phyloP scores from a whole-genome alignment of 2,888 invertebrate genomes.

The Esperia sulphurella region DNA sequence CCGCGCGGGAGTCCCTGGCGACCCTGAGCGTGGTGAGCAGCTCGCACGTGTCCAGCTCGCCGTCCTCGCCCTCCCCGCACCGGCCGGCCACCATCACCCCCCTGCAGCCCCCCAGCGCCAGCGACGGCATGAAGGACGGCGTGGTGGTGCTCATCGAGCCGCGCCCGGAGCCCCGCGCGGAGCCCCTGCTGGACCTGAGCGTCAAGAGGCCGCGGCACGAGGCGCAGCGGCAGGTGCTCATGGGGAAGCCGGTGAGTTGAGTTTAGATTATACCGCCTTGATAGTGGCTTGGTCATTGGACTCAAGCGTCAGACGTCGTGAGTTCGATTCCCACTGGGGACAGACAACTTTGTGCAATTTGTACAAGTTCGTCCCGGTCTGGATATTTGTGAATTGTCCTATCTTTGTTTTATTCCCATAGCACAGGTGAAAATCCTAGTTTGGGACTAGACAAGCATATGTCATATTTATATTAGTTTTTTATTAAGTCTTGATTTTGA shows the following conservation, averaged over 20 bases:
- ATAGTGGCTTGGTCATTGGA: no score
- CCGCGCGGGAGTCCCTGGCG: conserved; percentile 75
- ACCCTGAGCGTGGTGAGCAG: conserved; percentile 84
- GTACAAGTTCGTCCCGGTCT: no score
- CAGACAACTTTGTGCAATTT: no score
- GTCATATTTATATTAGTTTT: no score
- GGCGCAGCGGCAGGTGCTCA: conserved; percentile 34
- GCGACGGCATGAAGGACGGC: conserved; percentile 76
- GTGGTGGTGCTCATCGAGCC: conserved; percentile 77
- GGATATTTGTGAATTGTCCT: no score
- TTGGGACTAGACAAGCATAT: no score
- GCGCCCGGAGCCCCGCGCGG: conserved; percentile 53
- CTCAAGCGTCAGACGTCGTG: no score
- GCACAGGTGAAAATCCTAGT: no score
- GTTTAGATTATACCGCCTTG: no score
- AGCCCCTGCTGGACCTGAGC: conserved; percentile 42
- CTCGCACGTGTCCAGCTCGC: conserved; percentile 52
- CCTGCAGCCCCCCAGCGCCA: conserved; percentile 38
- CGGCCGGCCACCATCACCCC: conserved; percentile 80
- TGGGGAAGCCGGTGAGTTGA: conserved; percentile 39
- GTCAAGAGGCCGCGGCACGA: conserved; percentile 32
- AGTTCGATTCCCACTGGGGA: no score
- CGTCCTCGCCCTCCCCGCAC: conserved; percentile 43
- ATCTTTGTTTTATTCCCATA: no score
- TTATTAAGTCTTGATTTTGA: no score